phyloP scores from a whole-genome alignment of 1,140 invertebrate genomes.

The Lasioglossum albipes region DNA sequence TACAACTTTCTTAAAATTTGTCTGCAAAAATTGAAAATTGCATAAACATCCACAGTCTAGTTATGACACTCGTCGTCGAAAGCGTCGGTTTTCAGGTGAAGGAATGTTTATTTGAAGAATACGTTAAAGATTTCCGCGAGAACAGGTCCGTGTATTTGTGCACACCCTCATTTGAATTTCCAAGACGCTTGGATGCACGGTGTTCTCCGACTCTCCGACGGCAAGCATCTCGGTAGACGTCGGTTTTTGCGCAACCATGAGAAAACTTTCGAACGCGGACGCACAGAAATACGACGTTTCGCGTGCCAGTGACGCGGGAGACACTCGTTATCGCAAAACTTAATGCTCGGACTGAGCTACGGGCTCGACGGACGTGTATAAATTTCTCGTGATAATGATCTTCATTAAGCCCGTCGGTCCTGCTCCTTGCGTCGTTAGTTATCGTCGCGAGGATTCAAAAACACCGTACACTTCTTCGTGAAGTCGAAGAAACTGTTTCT shows the following conservation, averaged over 20 bases:
- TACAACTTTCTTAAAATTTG: too few relatives aligned
- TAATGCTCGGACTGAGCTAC: background rate
- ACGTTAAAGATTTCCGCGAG: background rate
- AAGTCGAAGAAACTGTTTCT: background rate
- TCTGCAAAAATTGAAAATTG: too few relatives aligned
- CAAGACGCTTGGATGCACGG: background rate
- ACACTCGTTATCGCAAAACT: constrained; percentile 5
- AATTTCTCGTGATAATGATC: constrained; percentile 16
- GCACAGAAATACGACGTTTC: background rate
- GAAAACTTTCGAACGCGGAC: background rate
- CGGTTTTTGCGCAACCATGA: background rate
- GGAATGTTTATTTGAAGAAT: background rate
- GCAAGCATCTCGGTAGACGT: background rate
- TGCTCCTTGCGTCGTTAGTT: background rate
- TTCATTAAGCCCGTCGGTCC: background rate
- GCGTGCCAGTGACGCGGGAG: background rate
- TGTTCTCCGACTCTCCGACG: background rate
- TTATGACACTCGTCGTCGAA: too few relatives aligned
- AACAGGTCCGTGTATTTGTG: background rate
- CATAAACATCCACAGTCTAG: too few relatives aligned
- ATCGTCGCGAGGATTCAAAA: background rate
- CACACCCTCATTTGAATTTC: constrained; percentile 23
- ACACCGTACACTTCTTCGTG: background rate
- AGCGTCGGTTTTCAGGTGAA: too few relatives aligned
- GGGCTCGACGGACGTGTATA: background rate